Percentiles rank a stretch among this genome's conserved stretches.
phyloP scores from a whole-genome alignment of 2,113 vertebrate genomes.

The Plestiodon gilberti region DNA sequence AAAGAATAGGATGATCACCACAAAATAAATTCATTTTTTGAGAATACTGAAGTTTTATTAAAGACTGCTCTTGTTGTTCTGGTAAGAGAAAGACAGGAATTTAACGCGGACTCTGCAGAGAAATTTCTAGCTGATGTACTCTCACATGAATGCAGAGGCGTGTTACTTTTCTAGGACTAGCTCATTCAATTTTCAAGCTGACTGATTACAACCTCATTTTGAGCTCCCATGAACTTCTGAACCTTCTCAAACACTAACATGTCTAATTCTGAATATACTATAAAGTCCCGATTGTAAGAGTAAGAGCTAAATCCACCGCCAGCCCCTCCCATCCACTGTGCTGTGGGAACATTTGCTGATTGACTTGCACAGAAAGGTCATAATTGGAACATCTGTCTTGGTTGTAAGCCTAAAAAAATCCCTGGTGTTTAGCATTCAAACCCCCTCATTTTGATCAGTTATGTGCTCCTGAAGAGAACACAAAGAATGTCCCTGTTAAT shows the following conservation, averaged over 20 bases:
- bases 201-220: background rate
- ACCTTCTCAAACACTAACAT: background rate
- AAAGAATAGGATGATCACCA: background rate
- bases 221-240: background rate
- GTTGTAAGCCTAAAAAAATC: background rate
- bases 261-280: background rate
- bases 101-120: background rate
- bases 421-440: background rate
- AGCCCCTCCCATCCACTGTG: background rate
- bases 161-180: background rate
- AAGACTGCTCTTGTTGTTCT: background rate
- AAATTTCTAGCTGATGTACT: background rate
- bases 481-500: conserved; percentile 27
- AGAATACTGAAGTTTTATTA: background rate
- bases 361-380: background rate
- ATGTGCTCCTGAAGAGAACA: background rate
- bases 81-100: background rate
- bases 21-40: background rate
- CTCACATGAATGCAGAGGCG: conserved; percentile 2
- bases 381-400: background rate
- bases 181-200: background rate
- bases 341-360: fast-evolving
- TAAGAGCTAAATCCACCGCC: background rate
- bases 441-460: background rate
- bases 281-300: background rate